Base-by-base conservation (phyloP, 2,888 invertebrate species). In the Erebia palarica region DNA sequence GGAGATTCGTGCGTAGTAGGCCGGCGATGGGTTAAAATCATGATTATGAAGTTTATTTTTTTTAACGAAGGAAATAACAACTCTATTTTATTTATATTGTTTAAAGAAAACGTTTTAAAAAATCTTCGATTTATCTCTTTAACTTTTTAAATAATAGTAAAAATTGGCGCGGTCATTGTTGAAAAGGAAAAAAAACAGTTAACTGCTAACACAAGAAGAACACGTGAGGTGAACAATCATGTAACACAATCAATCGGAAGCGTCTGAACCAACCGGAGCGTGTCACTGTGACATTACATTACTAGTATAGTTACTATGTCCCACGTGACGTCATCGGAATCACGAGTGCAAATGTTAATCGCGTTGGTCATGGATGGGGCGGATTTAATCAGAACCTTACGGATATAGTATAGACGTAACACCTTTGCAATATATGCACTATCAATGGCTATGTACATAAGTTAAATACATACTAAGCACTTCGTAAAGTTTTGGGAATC, bases 221-320 rank as follows among this genome's bases (percentile, higher is more conserved):
- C 49, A 27, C 63, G 64, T 64, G 51, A 64, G 64, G 51, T 53
- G 64, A 27, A 47, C 51, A 51, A 14, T 27, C 64, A 66, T 68
- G 73, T 70, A 73, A 73, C 64, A 70, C 51, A 68, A 73, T 73
- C 66, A 36, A 67, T 60, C 67, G 73, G 73, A 73, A 73, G 72
- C 67, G 58, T 66, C 61, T 13, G 47, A 53, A 55, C 14, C 47
- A 59, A 68, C 58, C 59, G 70, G 58, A 47, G 70, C 73, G 73
- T 70, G 67, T 36, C 67, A 51, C 16, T 36, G 53, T n/a, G 27
- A 36, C 65, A 65, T 65, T 65, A 53, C 64, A 36, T 36, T 36
- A 36, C 36, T 53, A n/a, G 27, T 21, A 16, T 53, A 18, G 49
- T 60, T 36, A 10, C 7, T 18, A 42, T 65, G 55, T 36, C 53